Base-by-base conservation (phyloP, 2,113 vertebrate species). In the Hippocampus mohnikei region DNA sequence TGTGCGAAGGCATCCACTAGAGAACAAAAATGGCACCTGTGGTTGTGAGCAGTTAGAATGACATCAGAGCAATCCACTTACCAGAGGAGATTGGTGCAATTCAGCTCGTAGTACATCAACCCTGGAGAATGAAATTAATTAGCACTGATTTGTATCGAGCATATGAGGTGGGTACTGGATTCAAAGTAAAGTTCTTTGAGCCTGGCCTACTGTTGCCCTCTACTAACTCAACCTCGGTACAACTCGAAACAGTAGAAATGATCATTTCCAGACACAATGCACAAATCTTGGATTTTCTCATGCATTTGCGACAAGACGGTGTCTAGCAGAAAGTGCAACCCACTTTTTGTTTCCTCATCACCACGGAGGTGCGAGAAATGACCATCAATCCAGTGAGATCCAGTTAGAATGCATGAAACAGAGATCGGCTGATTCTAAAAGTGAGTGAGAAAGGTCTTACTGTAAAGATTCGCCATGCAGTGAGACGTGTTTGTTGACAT, bases 401-500 rank as follows among this genome's bases (percentile, higher is more conserved):
- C 20, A 52, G 8, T 52, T 52, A 8, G 50, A 48, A 48, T 25
- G 23, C 11, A 58, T 58, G 10, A 25, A 58, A 25, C 55, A 4
- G 23, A 27, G 1, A 4, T 59, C 9, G 29, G 13, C 11, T 59
- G 6, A 29, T 59, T 13, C 16, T 59, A 2, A 11, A 69, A 62
- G 48, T 41, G 5, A 53, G 37, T 16, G 37, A 33, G 2, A 46
- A 40, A 23, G 18, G 0, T 69, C 88, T 88, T 80, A 90, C 89
- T 84, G 40, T 69, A 66, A 42, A 0, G 29, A 0, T 5, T 37
- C 77, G 12, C 81, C 66, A 0, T 78, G 73, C 40, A 90, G 81
- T 20, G 40, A 63, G 8, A 95, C 82, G 44, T 91, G 95, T 83
- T 94, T 95, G 29, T 94, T 85, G 1, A 53, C 81, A 12, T 94